phyloP scores from a whole-genome alignment of 2,113 vertebrate species.

The Phaetusa simplex region DNA sequence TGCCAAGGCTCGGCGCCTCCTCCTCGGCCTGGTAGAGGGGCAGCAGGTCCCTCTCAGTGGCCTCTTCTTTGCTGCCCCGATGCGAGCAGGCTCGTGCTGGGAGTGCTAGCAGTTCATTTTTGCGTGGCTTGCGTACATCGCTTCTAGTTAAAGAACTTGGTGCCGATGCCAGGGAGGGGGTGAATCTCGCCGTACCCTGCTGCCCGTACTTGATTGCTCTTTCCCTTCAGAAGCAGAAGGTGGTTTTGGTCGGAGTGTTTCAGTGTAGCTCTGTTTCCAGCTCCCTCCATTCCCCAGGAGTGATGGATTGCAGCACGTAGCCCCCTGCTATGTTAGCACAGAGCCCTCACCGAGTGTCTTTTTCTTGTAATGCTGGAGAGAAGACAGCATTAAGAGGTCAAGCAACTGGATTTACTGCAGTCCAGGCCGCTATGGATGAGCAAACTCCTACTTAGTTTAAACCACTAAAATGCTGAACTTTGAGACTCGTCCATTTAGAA shows the following conservation, averaged over 20 bases:
- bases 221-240: background rate
- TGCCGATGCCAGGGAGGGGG: accelerated
- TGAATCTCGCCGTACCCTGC: background rate
- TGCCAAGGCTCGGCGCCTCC: background rate
- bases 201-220: background rate
- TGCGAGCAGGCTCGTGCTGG: background rate
- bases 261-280: background rate
- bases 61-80: background rate
- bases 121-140: background rate
- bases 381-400: slow-evolving; percentile 46
- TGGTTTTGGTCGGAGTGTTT: background rate
- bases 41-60: background rate
- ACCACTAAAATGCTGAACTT: slow-evolving; percentile 45
- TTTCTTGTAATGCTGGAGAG: slow-evolving; percentile 17
- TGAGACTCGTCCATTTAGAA: slow-evolving; percentile 32
- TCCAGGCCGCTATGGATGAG: slow-evolving; percentile 46
- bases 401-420: slow-evolving; percentile 47
- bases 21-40: background rate
- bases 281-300: background rate
- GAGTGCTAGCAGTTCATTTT: background rate
- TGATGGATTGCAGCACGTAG: background rate
- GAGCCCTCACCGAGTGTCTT: background rate
- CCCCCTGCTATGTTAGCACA: background rate
- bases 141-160: background rate
- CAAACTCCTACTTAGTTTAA: slow-evolving; percentile 40